Evolutionary conservation across 1,140 invertebrate genomes (phyloP).

Genomic region (Platyscapa corneri): DNA sequence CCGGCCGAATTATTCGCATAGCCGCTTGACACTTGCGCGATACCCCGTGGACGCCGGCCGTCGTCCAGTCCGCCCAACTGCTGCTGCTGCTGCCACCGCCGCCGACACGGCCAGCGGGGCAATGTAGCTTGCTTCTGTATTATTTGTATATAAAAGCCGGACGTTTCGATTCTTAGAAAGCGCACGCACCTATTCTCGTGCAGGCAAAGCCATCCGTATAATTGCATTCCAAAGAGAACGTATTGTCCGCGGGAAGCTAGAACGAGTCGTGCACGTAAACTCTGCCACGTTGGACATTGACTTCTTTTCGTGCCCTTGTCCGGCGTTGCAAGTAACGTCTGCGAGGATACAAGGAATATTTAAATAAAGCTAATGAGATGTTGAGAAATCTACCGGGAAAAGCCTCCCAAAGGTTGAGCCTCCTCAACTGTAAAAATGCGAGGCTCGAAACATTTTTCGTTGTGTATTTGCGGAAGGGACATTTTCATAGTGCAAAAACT

Average conservation of each 20-base stretch:
- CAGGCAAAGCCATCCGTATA: not conserved
- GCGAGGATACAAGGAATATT: not conserved
- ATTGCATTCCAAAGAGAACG: conserved; percentile 5
- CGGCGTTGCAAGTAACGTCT: not conserved
- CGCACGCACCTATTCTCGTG: not conserved
- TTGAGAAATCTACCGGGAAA: not conserved
- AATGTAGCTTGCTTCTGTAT: too few relatives aligned
- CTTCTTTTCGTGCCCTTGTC: not conserved
- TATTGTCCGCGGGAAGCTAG: not conserved
- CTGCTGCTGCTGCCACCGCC: too few relatives aligned
- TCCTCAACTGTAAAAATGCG: too few relatives aligned
- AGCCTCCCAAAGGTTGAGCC: not conserved
- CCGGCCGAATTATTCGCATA: not conserved
- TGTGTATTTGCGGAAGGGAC: too few relatives aligned
- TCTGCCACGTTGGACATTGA: not conserved
- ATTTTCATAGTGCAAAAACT: too few relatives aligned
- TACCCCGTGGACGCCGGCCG: too few relatives aligned
- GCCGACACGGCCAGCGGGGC: too few relatives aligned
- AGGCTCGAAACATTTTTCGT: too few relatives aligned
- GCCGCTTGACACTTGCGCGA: not conserved
- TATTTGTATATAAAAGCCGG: not conserved
- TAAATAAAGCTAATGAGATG: not conserved
- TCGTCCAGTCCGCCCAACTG: too few relatives aligned
- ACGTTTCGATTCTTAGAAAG: not conserved
- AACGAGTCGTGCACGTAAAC: not conserved